Conservation (phyloP, 2,113 vertebrate species). For the Bostrychus sinensis region DNA sequence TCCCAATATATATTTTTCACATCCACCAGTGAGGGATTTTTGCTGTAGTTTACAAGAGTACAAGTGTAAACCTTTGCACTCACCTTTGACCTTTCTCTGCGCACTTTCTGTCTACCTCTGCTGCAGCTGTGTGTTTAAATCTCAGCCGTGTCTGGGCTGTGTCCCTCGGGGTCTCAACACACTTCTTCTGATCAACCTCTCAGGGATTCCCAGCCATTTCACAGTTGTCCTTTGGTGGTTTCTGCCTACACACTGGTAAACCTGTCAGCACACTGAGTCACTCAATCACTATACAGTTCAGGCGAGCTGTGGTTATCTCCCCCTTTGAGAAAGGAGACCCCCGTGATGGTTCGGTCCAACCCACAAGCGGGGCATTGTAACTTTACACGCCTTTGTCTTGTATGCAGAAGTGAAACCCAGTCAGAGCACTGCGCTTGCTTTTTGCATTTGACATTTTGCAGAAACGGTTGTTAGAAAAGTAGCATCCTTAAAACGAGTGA, state of each 20-base stretch:
- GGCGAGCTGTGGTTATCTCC: slow-evolving; percentile 39
- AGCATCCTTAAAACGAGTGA: neutral
- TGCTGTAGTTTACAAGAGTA: slow-evolving; percentile 41
- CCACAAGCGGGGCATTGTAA: slow-evolving; percentile 10
- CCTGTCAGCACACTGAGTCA: slow-evolving; percentile 50
- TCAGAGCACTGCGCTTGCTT: neutral
- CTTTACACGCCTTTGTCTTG: slow-evolving; percentile 19
- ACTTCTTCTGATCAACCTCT: slow-evolving; percentile 45
- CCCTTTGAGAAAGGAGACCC: slow-evolving; percentile 44
- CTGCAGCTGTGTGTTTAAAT: slow-evolving; percentile 35
- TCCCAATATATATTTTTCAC: neutral
- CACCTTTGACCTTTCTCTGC: slow-evolving; percentile 60
- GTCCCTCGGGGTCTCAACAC: slow-evolving; percentile 25
- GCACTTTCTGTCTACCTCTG: slow-evolving; percentile 57
- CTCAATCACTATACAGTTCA: slow-evolving; percentile 4
- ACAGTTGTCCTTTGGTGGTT: slow-evolving; percentile 35
- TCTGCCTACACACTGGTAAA: slow-evolving; percentile 48
- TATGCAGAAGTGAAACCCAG: slow-evolving; percentile 61
- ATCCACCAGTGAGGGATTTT: slow-evolving; percentile 39
- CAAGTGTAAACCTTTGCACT: slow-evolving; percentile 21
- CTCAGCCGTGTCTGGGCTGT: slow-evolving; percentile 19
- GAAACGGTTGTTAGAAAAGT: neutral
- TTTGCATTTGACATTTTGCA: slow-evolving; percentile 1
- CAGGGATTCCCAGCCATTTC: slow-evolving; percentile 65
- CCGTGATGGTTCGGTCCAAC: slow-evolving; percentile 12